A percentile compares a stretch with the other conserved stretches of the same genome.
phyloP scores from a whole-genome alignment of 2,113 vertebrate species.

The Eurypyga helias region DNA sequence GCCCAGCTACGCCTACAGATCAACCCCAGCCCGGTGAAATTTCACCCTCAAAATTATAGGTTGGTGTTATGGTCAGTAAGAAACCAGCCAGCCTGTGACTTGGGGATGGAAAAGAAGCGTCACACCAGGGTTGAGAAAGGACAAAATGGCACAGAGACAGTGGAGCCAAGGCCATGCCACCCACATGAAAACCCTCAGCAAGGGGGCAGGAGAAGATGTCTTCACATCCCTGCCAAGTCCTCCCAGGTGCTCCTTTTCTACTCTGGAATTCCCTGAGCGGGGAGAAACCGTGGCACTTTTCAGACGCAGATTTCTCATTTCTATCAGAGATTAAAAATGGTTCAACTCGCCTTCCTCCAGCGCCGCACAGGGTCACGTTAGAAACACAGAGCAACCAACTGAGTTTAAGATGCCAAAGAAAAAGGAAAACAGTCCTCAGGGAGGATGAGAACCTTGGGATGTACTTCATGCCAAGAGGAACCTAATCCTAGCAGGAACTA shows the following conservation, averaged over 20 bases:
- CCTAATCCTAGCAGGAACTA: background rate
- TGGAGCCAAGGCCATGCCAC: background rate
- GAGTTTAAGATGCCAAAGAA: background rate
- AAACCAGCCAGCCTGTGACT: background rate
- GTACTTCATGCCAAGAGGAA: background rate
- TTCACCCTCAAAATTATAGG: background rate
- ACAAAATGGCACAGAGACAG: background rate
- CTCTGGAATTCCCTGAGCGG: background rate
- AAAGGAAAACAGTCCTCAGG: background rate
- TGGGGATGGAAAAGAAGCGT: background rate
- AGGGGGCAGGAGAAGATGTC: background rate
- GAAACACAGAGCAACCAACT: background rate
- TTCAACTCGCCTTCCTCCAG: background rate
- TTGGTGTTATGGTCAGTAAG: background rate
- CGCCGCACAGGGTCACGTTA: rapidly evolving
- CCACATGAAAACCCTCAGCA: background rate
- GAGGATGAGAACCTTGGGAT: background rate
- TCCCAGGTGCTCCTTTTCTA: background rate
- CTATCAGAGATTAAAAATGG: background rate
- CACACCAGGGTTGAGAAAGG: background rate
- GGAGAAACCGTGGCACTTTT: background rate
- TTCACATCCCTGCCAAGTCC: background rate
- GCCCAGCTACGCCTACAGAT: background rate
- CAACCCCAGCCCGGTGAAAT: background rate
- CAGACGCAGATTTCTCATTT: background rate